phyloP scores from a whole-genome alignment of 1,140 invertebrate genomes.

The Mya arenaria region DNA sequence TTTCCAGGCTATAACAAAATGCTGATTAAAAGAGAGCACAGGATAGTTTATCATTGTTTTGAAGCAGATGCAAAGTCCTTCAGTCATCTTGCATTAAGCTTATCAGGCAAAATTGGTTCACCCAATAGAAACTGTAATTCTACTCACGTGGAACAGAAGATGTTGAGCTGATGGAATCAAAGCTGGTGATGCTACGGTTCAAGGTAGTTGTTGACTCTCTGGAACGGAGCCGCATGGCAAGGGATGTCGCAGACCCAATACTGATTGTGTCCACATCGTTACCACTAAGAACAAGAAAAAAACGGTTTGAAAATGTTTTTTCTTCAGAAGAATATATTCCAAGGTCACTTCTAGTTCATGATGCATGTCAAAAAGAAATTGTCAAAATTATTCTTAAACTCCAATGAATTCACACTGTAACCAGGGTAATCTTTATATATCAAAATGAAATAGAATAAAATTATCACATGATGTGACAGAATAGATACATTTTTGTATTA shows the following conservation, averaged over 20 bases:
- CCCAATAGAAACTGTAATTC: not conserved
- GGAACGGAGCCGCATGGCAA: constrained; percentile 38
- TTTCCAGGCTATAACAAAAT: not conserved
- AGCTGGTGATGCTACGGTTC: constrained; percentile 61
- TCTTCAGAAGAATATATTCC: too few species aligned
- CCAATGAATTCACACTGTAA: too few species aligned
- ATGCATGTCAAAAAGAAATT: too few species aligned
- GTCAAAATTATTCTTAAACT: too few species aligned
- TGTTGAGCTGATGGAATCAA: constrained; percentile 59
- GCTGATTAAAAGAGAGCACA: not conserved
- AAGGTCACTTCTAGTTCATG: too few species aligned
- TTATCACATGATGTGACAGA: too few species aligned
- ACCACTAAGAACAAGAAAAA: constrained; percentile 26
- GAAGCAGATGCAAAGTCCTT: too few species aligned
- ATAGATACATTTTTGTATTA: too few species aligned
- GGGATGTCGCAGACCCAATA: constrained; percentile 36
- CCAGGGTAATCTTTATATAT: too few species aligned
- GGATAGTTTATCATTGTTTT: too few species aligned
- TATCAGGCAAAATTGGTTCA: not conserved
- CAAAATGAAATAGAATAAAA: constrained; percentile 1
- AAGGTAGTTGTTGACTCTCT: constrained; percentile 50
- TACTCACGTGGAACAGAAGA: constrained; percentile 65
- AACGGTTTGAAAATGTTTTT: too few species aligned
- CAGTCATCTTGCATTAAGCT: too few species aligned
- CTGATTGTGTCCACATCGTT: constrained; percentile 46